Base-by-base conservation (phyloP, 2,113 vertebrate genomes). In the Myotis brandtii region DNA sequence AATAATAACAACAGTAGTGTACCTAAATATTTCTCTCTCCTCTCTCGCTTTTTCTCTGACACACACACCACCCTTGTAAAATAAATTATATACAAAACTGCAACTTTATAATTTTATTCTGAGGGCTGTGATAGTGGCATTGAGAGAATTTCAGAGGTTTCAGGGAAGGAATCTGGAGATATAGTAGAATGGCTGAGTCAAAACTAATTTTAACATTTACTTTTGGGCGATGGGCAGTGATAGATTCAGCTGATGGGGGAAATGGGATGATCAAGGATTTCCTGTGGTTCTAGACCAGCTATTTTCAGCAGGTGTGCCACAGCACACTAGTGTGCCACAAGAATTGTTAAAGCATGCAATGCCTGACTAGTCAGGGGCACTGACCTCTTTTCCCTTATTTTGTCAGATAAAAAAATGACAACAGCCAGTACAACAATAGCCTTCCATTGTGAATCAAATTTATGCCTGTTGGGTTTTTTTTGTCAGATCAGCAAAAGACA, bases 181-280 rank as follows among this genome's bases (percentile, higher is more conserved):
- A 21, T 48, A 75, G 66, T 67, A 75, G 27, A 81, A 27, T 27
- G 62, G 8, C 27, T 69, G 52, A 91, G 20, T 84, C 23, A 91
- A n/a, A 91, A 50, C 10, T 95, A 56, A 92, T 54, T 90, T 83
- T 90, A 66, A 86, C 11, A 12, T 9, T 92, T 76, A 34, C 48
- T 80, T 94, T 94, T n/a, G 89, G n/a, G n/a, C 23, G 12, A 79
- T 79, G 9, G 16, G 20, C 54, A 20, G 9, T 79, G 27, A 21
- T 56, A 70, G 30, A 50, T 62, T 92, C 82, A 64, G 21, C 59
- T 50, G 11, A 23, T 4, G 18, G 34, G 6, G 76, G 54, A 67
- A 93, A 83, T 2, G 69, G 40, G 17, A 25, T 88, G 30, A 30
- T 73, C 30, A 70, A 12, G 8, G 34, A n/a, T 64, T n/a, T 86